Evolutionary conservation across 1,140 invertebrate species (phyloP).

Genomic region (Heliconius hewitsoni): DNA sequence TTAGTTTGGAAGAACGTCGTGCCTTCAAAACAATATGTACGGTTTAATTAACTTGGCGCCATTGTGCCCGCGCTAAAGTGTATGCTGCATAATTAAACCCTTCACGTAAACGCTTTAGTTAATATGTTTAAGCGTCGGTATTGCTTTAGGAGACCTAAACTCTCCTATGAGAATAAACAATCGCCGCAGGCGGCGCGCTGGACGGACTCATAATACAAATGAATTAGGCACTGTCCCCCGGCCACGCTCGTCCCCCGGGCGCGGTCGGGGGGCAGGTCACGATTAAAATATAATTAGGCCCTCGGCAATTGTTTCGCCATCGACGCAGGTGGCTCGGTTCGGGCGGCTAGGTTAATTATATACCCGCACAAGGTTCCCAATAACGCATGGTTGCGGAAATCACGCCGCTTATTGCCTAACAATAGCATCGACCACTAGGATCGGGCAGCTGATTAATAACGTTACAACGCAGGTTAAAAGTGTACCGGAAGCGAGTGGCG

Average conservation of each 20-base stretch:
- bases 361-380: conserved; percentile 73
- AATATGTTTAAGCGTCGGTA: conserved; percentile 76
- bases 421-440: conserved; percentile 61
- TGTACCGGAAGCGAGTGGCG: conserved; percentile 48
- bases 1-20: conserved; percentile 60
- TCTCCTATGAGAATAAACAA: conserved; percentile 79
- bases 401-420: conserved; percentile 67
- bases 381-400: conserved; percentile 63
- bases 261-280: conserved; percentile 54
- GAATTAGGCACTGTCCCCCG: conserved; percentile 63
- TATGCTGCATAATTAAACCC: conserved; percentile 75
- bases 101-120: conserved; percentile 75
- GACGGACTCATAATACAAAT: conserved; percentile 55
- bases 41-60: conserved; percentile 74
- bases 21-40: conserved; percentile 68
- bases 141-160: conserved; percentile 78
- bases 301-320: conserved; percentile 77
- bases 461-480: conserved; percentile 54
- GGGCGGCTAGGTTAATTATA: conserved; percentile 75
- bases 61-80: conserved; percentile 63
- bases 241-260: conserved; percentile 40
- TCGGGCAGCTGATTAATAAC: conserved; percentile 66
- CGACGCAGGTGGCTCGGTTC: conserved; percentile 69
- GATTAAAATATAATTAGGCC: conserved; percentile 81
- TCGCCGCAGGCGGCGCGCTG: conserved; percentile 59